Evolutionary conservation across 2,797 vertebrate species (phyloP), one percentile per base, ranked within the genome.

Genomic region (Cirrhinus mrigala): DNA sequence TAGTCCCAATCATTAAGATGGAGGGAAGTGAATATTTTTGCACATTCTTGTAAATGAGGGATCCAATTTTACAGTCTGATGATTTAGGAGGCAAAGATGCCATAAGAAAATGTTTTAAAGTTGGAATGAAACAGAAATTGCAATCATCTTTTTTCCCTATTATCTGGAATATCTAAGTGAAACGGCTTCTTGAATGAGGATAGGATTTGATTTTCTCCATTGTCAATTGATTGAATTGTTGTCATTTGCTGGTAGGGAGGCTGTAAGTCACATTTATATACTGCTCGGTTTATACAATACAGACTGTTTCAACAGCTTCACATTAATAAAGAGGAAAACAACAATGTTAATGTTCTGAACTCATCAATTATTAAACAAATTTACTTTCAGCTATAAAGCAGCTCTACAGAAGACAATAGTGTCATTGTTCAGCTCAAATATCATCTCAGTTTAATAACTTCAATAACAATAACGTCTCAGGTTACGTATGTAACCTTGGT

Each of bases 31-130:
- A 33, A 7, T 22, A 18, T 50, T 79, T 66, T 79, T 33, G 16
- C 74, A 76, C 16, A n/a, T 56, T 64, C 40, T 64, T 7, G 77
- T 62, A 64, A 79, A 64, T 48, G 24, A 48, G 40, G n/a, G 58
- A 27, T 46, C 5, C 3, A 12, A 22, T 79, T 62, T n/a, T 12
- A 77, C 29, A 58, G 52, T 40, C 20, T 2, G 3, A n/a, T 56
- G 54, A 6, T 7, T 20, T 56, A 56, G 54, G 20, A 15, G 14
- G 7, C 24, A 62, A 62, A 62, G 11, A 62, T 14, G 58, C 58
- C n/a, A 24, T 56, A 62, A 27, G 11, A n/a, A 14, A 62, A 62
- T 5, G 4, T 14, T n/a, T 60, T 24, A 12, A 60, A 12, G 11
- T 24, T 60, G n/a, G 58, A 5, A 60, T 60, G n/a, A 3, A 24